These are phyloP conservation scores for Sciurus vulgaris DNA, from an alignment of 2,797 vertebrate species.

Conservation along the genomic window DNA sequence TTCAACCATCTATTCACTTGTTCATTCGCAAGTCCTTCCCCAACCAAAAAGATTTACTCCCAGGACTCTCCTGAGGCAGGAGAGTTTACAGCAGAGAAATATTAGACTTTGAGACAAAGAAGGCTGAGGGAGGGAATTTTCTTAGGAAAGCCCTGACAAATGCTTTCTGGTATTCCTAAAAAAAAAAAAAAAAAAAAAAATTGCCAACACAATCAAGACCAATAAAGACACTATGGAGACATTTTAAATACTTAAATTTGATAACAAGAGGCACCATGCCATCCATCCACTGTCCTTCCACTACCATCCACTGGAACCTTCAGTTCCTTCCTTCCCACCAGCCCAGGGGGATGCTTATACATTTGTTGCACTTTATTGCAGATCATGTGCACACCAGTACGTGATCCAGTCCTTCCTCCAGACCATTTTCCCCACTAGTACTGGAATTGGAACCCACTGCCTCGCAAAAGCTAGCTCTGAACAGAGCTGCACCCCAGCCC, in stretches of 20 bases:
- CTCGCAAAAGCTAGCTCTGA: too few relatives aligned
- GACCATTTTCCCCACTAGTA: too few relatives aligned
- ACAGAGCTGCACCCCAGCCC: too few relatives aligned
- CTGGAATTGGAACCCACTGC: too few relatives aligned
- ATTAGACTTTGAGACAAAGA: not conserved
- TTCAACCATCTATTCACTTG: not conserved
- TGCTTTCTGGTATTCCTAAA: not conserved
- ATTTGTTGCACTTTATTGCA: not conserved
- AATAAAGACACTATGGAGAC: fast-evolving
- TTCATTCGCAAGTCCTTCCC: not conserved
- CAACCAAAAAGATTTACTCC: not conserved
- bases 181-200: not conserved
- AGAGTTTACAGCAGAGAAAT: not conserved
- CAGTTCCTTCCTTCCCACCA: not conserved
- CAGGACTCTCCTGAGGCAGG: not conserved
- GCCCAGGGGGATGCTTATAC: not conserved
- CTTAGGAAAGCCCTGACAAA: not conserved
- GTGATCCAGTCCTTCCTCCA: not conserved
- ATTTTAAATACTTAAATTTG: not conserved
- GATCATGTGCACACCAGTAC: not conserved
- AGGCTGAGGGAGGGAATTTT: not conserved
- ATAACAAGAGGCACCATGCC: fast-evolving
- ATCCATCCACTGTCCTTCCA: not conserved
- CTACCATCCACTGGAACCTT: not conserved
- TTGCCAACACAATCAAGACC: not conserved